Evolutionary conservation across 2,888 invertebrate species (phyloP).

Genomic region (Cerastis leucographa): DNA sequence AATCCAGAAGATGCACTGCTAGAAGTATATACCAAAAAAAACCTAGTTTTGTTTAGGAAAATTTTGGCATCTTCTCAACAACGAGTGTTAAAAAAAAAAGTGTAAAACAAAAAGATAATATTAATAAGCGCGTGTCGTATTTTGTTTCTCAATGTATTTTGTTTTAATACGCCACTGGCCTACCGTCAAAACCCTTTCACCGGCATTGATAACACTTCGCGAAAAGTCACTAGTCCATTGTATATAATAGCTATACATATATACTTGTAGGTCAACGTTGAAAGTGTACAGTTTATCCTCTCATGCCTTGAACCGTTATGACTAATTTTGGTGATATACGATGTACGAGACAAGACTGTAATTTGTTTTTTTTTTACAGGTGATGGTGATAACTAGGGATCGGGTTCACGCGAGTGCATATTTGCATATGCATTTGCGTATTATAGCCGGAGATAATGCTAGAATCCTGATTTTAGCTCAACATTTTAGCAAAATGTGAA

Average conservation of each 20-base stretch:
- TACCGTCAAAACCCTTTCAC: conserved; percentile 64
- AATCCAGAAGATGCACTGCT: too few species aligned
- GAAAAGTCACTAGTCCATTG: conserved; percentile 58
- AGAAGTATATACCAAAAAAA: too few species aligned
- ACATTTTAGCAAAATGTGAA: too few species aligned
- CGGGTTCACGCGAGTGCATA: background rate
- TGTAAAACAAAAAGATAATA: conserved; percentile 21
- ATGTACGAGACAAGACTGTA: conserved; percentile 29
- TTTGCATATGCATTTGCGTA: background rate
- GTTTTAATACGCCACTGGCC: conserved; percentile 41
- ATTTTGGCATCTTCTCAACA: background rate
- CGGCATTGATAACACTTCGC: conserved; percentile 64
- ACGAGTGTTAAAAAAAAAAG: background rate
- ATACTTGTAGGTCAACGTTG: conserved; percentile 67
- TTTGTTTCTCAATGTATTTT: conserved; percentile 51
- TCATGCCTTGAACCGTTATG: conserved; percentile 63
- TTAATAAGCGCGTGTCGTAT: conserved; percentile 38
- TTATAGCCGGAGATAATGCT: too few species aligned
- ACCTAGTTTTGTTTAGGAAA: background rate
- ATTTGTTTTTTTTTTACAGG: conserved; percentile 21
- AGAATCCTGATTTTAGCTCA: too few species aligned
- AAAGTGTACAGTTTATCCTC: conserved; percentile 59
- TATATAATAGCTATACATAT: conserved; percentile 43
- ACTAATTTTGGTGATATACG: conserved; percentile 51
- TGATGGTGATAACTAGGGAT: conserved; percentile 8